phyloP scores from a whole-genome alignment of 2,797 vertebrate species.

The Hydrolagus colliei region DNA sequence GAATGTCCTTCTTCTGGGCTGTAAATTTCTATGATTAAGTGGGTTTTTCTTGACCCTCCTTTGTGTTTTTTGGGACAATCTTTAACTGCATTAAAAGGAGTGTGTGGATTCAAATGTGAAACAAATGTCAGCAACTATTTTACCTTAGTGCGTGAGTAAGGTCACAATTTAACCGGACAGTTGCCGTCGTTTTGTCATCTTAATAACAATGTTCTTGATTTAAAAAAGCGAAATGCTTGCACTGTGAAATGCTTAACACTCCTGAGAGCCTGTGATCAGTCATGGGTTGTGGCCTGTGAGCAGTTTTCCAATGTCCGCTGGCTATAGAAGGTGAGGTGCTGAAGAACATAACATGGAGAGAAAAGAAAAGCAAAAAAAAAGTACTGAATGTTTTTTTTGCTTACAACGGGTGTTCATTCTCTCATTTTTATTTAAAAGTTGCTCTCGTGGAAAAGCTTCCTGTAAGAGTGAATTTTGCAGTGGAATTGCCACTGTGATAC shows the following conservation, averaged over 20 bases:
- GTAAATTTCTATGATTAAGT: neutral
- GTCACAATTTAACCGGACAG: neutral
- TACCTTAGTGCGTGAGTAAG: neutral
- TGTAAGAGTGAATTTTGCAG: too few relatives aligned
- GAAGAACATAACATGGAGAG: neutral
- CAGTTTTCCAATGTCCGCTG: neutral
- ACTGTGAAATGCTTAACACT: neutral
- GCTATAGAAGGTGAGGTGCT: neutral
- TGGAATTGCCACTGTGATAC: too few relatives aligned
- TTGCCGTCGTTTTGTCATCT: neutral
- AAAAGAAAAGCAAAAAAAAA: neutral
- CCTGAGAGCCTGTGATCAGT: neutral
- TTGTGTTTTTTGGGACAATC: slow-evolving; percentile 31
- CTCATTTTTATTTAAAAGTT: too few relatives aligned
- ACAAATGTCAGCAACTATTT: neutral
- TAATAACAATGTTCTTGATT: neutral
- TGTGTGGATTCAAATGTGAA: neutral
- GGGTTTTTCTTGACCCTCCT: neutral
- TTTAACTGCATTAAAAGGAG: slow-evolving; percentile 19
- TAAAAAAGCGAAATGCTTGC: neutral
- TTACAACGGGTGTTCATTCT: too few relatives aligned
- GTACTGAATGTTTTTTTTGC: neutral
- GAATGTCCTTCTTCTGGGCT: too few relatives aligned
- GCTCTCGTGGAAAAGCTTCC: too few relatives aligned
- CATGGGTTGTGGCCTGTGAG: neutral